Percentiles rank a stretch among this genome's conserved stretches.
Conservation (phyloP, 2,797 vertebrate genomes). For the Poeciliopsis infans region DNA sequence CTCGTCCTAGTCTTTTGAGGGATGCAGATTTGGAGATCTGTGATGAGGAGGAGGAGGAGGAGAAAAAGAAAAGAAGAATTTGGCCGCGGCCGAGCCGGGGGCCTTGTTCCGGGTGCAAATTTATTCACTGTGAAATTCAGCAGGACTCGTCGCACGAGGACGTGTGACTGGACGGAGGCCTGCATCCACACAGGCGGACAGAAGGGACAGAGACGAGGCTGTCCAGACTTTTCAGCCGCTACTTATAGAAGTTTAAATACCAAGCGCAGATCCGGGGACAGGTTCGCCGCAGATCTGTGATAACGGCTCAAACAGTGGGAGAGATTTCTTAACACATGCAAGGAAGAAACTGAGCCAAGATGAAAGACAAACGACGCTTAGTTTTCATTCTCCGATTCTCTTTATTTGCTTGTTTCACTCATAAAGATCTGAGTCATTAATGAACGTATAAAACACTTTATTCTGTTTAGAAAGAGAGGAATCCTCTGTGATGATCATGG, state of each 20-base stretch:
- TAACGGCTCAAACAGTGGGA: constrained; percentile 23
- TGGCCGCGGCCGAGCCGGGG: constrained; percentile 56
- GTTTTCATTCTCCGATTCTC: neutral
- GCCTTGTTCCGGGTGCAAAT: constrained; percentile 73
- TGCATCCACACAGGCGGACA: constrained; percentile 59
- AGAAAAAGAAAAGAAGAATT: constrained; percentile 24
- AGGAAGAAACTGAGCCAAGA: constrained; percentile 4
- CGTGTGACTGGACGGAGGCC: constrained; percentile 74
- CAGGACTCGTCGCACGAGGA: constrained; percentile 65
- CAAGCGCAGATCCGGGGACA: constrained; percentile 16
- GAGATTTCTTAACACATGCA: constrained; percentile 11
- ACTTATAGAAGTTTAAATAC: constrained; percentile 45
- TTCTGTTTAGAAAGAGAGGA: neutral
- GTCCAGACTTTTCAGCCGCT: constrained; percentile 49
- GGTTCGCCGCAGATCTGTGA: neutral
- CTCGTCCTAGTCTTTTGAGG: constrained; percentile 34
- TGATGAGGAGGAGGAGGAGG: constrained; percentile 27
- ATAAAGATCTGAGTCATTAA: neutral
- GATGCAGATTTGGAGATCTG: constrained; percentile 49
- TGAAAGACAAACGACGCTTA: neutral
- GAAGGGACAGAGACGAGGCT: constrained; percentile 59
- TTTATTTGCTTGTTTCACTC: neutral
- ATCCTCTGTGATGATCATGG: neutral
- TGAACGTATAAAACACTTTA: neutral
- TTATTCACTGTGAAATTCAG: constrained; percentile 77